These are phyloP conservation scores for Osmerus mordax DNA, from an alignment of 2,113 vertebrate genomes.

Conservation along the genomic window DNA sequence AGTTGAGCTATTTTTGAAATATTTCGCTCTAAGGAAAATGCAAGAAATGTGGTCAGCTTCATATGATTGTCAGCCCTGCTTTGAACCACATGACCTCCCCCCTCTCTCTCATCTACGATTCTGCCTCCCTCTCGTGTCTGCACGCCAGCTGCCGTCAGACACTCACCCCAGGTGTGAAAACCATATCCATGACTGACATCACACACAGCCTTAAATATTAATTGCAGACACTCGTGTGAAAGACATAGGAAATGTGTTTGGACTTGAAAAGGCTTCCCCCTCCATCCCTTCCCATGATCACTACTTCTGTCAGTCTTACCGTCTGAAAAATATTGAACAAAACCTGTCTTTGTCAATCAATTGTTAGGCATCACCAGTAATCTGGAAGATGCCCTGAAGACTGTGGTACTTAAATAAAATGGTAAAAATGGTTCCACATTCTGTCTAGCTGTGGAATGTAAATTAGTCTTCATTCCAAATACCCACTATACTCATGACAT, in stretches of 20 bases:
- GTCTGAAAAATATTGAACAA: background rate
- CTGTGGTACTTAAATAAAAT: too few relatives aligned
- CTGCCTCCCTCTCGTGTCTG: background rate
- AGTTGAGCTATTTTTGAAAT: background rate
- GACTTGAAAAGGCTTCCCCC: slow-evolving; percentile 1
- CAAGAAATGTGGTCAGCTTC: background rate
- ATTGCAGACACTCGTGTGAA: background rate
- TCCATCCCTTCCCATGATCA: background rate
- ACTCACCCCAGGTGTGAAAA: slow-evolving; percentile 4
- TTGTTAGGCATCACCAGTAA: too few relatives aligned
- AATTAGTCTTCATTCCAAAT: too few relatives aligned
- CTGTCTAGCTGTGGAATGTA: too few relatives aligned
- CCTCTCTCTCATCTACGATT: background rate
- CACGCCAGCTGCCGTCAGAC: slow-evolving; percentile 18
- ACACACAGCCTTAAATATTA: background rate
- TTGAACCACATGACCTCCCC: background rate
- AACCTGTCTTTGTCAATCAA: too few relatives aligned
- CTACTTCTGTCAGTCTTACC: background rate
- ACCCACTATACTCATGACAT: background rate
- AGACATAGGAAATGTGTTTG: background rate
- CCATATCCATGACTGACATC: slow-evolving; percentile 2
- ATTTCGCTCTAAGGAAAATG: background rate
- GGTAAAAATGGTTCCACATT: too few relatives aligned
- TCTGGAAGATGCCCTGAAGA: too few relatives aligned
- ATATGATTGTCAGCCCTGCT: slow-evolving; percentile 3